Evolutionary conservation across 1,140 invertebrate genomes (phyloP).

Genomic region (Drosophila pallidifrons): DNA sequence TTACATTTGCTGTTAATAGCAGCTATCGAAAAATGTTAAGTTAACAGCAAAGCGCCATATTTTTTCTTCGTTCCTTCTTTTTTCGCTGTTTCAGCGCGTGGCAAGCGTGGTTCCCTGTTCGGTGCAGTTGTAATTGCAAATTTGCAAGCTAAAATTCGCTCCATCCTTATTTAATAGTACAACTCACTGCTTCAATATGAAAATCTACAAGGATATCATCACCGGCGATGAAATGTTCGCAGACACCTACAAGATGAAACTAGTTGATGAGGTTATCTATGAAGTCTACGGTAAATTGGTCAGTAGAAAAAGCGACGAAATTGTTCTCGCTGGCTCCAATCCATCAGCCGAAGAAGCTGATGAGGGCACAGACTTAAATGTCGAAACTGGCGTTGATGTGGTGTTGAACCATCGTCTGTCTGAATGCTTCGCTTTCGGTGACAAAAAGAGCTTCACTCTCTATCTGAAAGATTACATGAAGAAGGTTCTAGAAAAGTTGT

Average conservation of each 20-base stretch:
- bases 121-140: constrained; percentile 71
- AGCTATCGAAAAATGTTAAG: constrained; percentile 21
- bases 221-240: constrained; percentile 99
- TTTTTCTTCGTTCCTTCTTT: constrained; percentile 65
- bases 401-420: constrained; percentile 95
- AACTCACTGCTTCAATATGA: constrained; percentile 89
- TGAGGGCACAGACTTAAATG: constrained; percentile 91
- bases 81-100: constrained; percentile 80
- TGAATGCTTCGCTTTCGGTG: constrained; percentile 94
- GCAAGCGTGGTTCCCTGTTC: constrained; percentile 69
- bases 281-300: constrained; percentile 97
- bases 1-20: constrained; percentile 13
- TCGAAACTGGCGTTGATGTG: constrained; percentile 95
- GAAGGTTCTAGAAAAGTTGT: constrained; percentile 94
- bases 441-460: constrained; percentile 95
- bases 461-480: constrained; percentile 99
- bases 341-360: constrained; percentile 96
- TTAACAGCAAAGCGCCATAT: constrained; percentile 44
- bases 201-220: constrained; percentile 97
- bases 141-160: constrained; percentile 58
- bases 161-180: constrained; percentile 31
- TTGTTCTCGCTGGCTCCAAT: constrained; percentile 94
- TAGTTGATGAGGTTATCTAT: constrained; percentile 96
- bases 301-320: constrained; percentile 91
- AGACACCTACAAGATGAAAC: constrained; percentile 97